Evolutionary conservation across 2,113 vertebrate genomes (phyloP).

Genomic region (Megaceryle maxima): DNA sequence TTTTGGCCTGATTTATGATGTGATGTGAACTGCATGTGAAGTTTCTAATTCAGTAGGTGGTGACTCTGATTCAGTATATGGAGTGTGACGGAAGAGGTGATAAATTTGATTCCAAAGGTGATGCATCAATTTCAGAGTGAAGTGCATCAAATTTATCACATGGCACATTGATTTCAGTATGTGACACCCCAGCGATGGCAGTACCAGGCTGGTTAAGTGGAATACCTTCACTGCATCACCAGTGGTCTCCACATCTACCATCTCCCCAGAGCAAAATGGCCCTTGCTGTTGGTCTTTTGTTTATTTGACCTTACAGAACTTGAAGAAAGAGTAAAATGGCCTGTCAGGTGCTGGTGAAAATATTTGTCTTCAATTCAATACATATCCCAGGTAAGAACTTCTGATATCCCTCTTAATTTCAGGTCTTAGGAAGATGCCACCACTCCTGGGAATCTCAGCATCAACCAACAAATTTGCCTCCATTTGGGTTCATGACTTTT

Average conservation of each 20-base stretch:
- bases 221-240: background rate
- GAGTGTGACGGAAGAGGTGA: slow-evolving; percentile 33
- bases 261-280: background rate
- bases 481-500: background rate
- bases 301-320: background rate
- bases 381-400: background rate
- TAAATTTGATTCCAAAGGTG: slow-evolving; percentile 58
- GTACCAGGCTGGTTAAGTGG: background rate
- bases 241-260: background rate
- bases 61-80: slow-evolving; percentile 55
- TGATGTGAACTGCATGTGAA: slow-evolving; percentile 56
- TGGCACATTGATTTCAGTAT: background rate
- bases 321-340: background rate
- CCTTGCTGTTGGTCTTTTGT: background rate
- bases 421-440: background rate
- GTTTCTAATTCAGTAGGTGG: slow-evolving; percentile 71
- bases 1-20: slow-evolving; percentile 67
- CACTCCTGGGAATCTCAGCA: background rate
- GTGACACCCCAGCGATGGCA: background rate
- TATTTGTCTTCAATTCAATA: background rate
- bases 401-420: background rate
- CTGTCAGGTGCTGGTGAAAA: background rate
- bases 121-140: slow-evolving; percentile 56
- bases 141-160: slow-evolving; percentile 21
- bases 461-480: background rate